Conservation (phyloP, 1,140 invertebrate species). For the Araneus ventricosus region DNA sequence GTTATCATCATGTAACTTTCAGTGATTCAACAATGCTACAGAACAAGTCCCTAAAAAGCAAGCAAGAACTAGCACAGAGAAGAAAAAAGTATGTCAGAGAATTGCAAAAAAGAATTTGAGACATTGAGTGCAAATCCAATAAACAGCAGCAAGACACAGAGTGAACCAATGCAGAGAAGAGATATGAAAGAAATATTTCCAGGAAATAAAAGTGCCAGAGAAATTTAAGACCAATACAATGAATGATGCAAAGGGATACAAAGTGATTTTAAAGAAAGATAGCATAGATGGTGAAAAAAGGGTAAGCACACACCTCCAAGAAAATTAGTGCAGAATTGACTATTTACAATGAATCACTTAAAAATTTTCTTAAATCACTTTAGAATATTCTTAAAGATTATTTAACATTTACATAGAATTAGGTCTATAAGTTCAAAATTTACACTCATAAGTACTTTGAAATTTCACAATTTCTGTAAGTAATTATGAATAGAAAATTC, state of each 20-base stretch:
- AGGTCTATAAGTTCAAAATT: no score
- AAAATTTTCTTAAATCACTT: not conserved
- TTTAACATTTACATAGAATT: no score
- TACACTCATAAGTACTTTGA: no score
- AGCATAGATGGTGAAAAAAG: not conserved
- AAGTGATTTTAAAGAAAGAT: not conserved
- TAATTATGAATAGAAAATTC: no score
- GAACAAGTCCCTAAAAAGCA: no score
- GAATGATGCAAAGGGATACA: not conserved
- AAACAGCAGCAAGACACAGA: not conserved
- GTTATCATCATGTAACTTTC: no score
- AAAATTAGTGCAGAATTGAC: slow-evolving; percentile 32
- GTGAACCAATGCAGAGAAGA: slow-evolving; percentile 13
- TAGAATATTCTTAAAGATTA: not conserved
- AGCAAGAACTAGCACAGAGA: not conserved
- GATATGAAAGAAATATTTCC: not conserved
- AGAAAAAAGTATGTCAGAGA: not conserved
- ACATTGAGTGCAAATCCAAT: slow-evolving; percentile 8
- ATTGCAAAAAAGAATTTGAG: not conserved
- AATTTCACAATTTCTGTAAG: no score
- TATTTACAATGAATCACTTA: not conserved
- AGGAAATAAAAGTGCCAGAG: slow-evolving; percentile 23
- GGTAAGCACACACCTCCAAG: slow-evolving; percentile 52
- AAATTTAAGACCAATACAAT: not conserved
- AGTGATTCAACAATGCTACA: no score